A percentile compares a stretch with the other conserved stretches of the same genome.
phyloP scores from a whole-genome alignment of 2,888 invertebrate genomes.

The Sphinx pinastri region DNA sequence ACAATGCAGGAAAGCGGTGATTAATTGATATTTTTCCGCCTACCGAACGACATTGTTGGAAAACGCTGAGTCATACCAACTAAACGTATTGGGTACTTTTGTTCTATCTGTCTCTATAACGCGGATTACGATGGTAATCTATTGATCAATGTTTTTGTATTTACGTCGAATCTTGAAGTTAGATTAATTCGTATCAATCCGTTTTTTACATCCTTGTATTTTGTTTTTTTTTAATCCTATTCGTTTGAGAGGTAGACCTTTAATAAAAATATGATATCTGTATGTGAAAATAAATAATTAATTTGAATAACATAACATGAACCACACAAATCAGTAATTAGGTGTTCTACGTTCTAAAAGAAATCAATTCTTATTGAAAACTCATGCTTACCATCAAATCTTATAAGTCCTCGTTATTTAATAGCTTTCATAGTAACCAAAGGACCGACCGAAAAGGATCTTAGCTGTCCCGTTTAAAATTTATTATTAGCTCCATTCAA shows the following conservation, averaged over 20 bases:
- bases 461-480: constrained; percentile 41
- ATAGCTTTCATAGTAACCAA: constrained; percentile 20
- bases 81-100: background rate
- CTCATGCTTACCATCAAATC: no score
- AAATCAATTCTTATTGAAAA: no score
- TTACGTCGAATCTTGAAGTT: background rate
- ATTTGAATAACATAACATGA: no score
- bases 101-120: constrained; percentile 26
- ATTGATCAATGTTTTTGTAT: background rate
- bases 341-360: no score
- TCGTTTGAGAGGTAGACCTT: no score
- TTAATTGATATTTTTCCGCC: constrained; percentile 46
- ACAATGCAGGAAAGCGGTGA: constrained; percentile 40
- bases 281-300: no score
- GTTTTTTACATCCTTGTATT: no score
- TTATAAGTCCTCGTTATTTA: background rate
- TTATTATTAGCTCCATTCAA: constrained; percentile 53
- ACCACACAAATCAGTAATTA: no score
- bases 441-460: constrained; percentile 22
- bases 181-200: no score
- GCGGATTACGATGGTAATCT: background rate
- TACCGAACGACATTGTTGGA: constrained; percentile 13
- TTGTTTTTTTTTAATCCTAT: no score
- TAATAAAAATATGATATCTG: no score
- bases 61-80: constrained; percentile 31